Evolutionary conservation across 1,140 invertebrate genomes (phyloP).

Genomic region (Ladona fulva): DNA sequence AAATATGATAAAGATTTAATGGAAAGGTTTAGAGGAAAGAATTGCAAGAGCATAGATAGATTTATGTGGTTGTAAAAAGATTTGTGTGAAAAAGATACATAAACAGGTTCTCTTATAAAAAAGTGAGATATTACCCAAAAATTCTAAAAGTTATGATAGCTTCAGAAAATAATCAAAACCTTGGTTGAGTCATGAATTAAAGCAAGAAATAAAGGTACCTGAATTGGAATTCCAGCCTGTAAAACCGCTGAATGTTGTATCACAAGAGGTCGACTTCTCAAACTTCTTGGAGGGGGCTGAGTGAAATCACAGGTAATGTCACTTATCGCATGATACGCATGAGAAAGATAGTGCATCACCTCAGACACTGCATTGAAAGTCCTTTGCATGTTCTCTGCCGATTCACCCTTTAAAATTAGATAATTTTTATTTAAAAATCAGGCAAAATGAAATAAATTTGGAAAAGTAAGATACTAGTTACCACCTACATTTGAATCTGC

Average conservation of each 20-base stretch:
- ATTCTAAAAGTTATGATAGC: too few relatives aligned
- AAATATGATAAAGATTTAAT: too few relatives aligned
- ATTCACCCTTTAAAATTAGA: slow-evolving; percentile 23
- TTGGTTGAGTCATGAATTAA: too few relatives aligned
- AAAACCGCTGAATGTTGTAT: slow-evolving; percentile 58
- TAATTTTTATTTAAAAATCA: background rate
- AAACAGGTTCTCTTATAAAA: too few relatives aligned
- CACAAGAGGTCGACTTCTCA: slow-evolving; percentile 60
- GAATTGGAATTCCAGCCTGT: slow-evolving; percentile 54
- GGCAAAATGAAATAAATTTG: background rate
- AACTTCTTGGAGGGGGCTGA: slow-evolving; percentile 53
- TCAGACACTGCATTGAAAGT: slow-evolving; percentile 63
- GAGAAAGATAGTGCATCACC: slow-evolving; percentile 71
- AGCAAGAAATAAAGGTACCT: too few relatives aligned
- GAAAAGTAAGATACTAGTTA: background rate
- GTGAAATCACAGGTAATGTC: slow-evolving; percentile 69
- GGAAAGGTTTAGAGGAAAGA: too few relatives aligned
- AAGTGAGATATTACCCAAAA: too few relatives aligned
- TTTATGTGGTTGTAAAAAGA: too few relatives aligned
- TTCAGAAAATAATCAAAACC: too few relatives aligned
- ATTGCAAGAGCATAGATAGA: too few relatives aligned
- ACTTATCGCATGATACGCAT: slow-evolving; percentile 78
- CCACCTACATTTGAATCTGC: slow-evolving; percentile 41
- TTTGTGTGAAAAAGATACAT: too few relatives aligned
- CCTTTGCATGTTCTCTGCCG: slow-evolving; percentile 46